Evolutionary conservation across 2,113 vertebrate genomes (phyloP), one percentile per base, ranked within the genome.

Genomic region (Felis chaus): DNA sequence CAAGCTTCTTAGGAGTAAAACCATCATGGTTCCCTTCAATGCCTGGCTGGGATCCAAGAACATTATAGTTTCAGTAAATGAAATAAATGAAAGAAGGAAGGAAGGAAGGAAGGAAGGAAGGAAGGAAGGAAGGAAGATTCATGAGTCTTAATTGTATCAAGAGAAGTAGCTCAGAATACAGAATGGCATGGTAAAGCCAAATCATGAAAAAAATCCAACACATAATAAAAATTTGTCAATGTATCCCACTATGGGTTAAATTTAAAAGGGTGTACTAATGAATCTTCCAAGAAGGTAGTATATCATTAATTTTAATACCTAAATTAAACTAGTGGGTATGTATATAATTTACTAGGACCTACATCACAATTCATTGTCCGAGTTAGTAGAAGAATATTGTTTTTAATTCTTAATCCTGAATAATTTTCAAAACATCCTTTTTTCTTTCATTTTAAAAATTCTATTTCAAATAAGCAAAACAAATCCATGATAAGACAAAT

Each of bases 401-500:
- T 36, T 89, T 97, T 92, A 53, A 88, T 89, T 82, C 41, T 89
- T 86, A 95, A 41, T 71, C n/a, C 31, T 94, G 33, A 74, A 81
- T 89, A 68, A 83, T 94, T 95, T 95, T 85, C 73, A 89, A 97
- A 76, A 16, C 69, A 89, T 41, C 0, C 3, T 76, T 69, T 94
- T 89, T 81, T 41, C 19, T 63, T 80, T 90, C 61, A 65, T 96
- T 95, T 94, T 69, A 8, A 93, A 96, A 88, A 79, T 68, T 90
- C 23, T 94, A 73, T 74, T 95, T 93, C 55, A 96, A 91, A 92
- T 89, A 93, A 95, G 66, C 73, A 97, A 96, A 96, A 71, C 53
- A 92, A 85, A 94, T 71, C 21, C 79, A 80, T 55, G 21, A 48
- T 18, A 91, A 92, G 23, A 71, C 36, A 92, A 88, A 94, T 50